Conservation (phyloP, 2,888 invertebrate genomes). For the Drosophila mercatorum region DNA sequence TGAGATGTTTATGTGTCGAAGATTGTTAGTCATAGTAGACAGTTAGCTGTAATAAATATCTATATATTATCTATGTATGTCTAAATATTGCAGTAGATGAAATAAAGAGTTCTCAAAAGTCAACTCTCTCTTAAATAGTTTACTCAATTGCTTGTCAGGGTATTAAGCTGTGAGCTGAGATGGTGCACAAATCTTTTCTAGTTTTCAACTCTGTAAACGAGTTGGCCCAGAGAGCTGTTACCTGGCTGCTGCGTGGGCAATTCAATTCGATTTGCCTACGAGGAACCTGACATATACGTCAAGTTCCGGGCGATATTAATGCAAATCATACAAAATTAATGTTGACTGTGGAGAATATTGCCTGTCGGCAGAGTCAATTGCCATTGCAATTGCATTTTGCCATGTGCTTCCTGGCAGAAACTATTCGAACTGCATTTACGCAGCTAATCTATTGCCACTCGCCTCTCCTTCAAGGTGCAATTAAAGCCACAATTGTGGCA, state of each 20-base stretch:
- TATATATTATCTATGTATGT: too few relatives aligned
- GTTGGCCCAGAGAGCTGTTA: slow-evolving; percentile 11
- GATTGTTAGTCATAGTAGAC: not conserved
- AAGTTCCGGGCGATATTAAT: slow-evolving; percentile 47
- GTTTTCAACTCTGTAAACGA: slow-evolving; percentile 18
- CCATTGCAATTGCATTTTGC: slow-evolving; percentile 59
- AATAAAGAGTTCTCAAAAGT: not conserved
- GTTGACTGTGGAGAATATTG: slow-evolving; percentile 42
- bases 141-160: not conserved
- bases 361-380: slow-evolving; percentile 30
- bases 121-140: not conserved
- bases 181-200: not conserved
- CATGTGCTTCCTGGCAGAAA: slow-evolving; percentile 3
- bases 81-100: not conserved
- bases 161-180: not conserved
- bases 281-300: slow-evolving; percentile 46
- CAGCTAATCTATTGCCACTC: too few relatives aligned
- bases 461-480: slow-evolving; percentile 7
- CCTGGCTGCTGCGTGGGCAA: slow-evolving; percentile 46
- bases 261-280: slow-evolving; percentile 30
- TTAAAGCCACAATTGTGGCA: slow-evolving; percentile 57
- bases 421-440: not conserved
- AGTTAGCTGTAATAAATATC: too few relatives aligned
- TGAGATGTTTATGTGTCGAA: not conserved
- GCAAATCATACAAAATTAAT: slow-evolving; percentile 60